A percentile compares a stretch with the other conserved stretches of the same genome.
phyloP scores from a whole-genome alignment of 1,140 invertebrate species.

The Listronotus oregonensis region DNA sequence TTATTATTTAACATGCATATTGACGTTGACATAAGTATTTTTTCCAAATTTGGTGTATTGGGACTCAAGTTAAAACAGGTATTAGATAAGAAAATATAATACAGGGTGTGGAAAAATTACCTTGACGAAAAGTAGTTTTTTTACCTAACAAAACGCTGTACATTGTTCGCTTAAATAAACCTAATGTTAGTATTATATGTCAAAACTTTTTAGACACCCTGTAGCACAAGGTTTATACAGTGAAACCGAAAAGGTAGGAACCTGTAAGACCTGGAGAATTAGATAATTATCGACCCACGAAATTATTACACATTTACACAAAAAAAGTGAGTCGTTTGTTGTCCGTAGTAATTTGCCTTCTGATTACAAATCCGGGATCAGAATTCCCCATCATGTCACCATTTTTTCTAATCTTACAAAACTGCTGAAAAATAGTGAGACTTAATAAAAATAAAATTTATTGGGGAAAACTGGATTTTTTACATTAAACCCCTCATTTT shows the following conservation, averaged over 20 bases:
- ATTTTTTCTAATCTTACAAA: no score
- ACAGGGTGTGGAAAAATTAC: constrained; percentile 17
- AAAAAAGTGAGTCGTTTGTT: no score
- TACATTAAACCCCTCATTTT: no score
- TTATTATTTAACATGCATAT: constrained; percentile 2
- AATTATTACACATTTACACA: no score
- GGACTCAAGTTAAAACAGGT: constrained; percentile 34
- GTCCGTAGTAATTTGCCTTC: no score
- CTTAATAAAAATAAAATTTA: no score
- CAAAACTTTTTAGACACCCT: constrained; percentile 22
- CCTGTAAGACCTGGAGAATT: neutral
- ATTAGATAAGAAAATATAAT: constrained; percentile 27
- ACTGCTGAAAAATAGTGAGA: no score
- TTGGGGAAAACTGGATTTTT: no score
- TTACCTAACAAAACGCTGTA: constrained; percentile 10
- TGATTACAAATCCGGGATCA: no score
- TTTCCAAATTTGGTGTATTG: constrained; percentile 18
- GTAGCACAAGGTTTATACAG: neutral
- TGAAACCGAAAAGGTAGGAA: neutral
- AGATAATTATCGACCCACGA: no score
- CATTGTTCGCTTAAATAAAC: constrained; percentile 10
- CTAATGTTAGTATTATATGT: neutral
- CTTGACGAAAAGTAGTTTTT: constrained; percentile 10
- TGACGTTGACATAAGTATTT: constrained; percentile 6
- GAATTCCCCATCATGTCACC: no score